A percentile compares a stretch with the other conserved stretches of the same genome.
Evolutionary conservation across 2,113 vertebrate genomes (phyloP).

Genomic region (Coregonus clupeaformis): DNA sequence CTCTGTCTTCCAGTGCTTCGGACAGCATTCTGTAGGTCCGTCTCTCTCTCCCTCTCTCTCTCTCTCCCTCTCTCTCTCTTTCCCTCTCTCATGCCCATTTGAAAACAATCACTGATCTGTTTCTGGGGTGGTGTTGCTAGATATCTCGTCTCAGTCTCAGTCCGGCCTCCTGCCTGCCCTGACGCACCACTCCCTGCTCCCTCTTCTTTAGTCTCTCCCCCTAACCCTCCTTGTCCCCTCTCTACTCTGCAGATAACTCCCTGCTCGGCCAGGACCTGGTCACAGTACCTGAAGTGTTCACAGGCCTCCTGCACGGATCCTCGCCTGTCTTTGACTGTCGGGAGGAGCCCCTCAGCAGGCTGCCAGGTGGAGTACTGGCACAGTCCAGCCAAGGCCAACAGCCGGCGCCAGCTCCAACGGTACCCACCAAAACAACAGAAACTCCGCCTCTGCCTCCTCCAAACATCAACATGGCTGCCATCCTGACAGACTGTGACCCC

Average conservation of each 20-base stretch:
- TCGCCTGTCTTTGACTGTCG: slow-evolving; percentile 90
- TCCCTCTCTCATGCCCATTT: slow-evolving; percentile 39
- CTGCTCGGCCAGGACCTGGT: slow-evolving; percentile 69
- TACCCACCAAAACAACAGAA: slow-evolving; percentile 12
- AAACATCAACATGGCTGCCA: slow-evolving; percentile 69
- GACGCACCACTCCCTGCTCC: slow-evolving; percentile 52
- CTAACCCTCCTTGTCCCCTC: slow-evolving; percentile 36
- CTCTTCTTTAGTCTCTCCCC: neutral
- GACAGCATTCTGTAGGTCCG: neutral
- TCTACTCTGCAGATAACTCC: slow-evolving; percentile 67
- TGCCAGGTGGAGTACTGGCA: slow-evolving; percentile 60
- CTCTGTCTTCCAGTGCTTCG: slow-evolving; percentile 54
- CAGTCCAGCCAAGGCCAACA: slow-evolving; percentile 3
- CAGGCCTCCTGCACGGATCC: slow-evolving; percentile 94
- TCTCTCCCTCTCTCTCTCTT: no score
- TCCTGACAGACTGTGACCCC: slow-evolving; percentile 77
- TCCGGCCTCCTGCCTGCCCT: slow-evolving; percentile 60
- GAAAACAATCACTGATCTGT: slow-evolving; percentile 87
- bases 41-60: slow-evolving; percentile 8
- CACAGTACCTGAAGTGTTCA: slow-evolving; percentile 91
- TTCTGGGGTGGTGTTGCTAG: slow-evolving; percentile 45
- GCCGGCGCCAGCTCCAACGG: neutral
- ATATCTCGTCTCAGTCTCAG: slow-evolving; percentile 50
- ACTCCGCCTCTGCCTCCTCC: slow-evolving; percentile 17
- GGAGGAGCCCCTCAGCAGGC: slow-evolving; percentile 82